These are phyloP conservation scores for Poeciliopsis occidentalis DNA, from an alignment of 2,113 vertebrate species.

Conservation along the genomic window DNA sequence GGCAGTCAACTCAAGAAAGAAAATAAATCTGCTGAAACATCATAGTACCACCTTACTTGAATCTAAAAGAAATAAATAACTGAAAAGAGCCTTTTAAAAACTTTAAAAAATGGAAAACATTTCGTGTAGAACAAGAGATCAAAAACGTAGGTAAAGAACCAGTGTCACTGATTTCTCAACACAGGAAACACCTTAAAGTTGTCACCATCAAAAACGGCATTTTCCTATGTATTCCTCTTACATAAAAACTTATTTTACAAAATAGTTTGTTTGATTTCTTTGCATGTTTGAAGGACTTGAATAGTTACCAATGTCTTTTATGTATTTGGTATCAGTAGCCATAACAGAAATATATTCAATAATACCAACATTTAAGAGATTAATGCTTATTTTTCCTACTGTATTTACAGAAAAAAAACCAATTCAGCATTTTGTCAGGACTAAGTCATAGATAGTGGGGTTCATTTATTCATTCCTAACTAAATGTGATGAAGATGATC, in stretches of 20 bases:
- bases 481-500: constrained; percentile 30
- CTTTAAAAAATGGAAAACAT: background rate
- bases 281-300: no score
- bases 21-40: background rate
- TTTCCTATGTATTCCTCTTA: background rate
- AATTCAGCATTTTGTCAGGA: background rate
- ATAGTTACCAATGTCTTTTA: no score
- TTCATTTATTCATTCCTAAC: background rate
- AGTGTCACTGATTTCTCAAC: no score
- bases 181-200: background rate
- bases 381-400: background rate
- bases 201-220: background rate
- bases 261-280: no score
- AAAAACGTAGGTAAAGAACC: background rate
- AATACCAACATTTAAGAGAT: background rate
- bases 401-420: constrained; percentile 19
- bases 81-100: background rate
- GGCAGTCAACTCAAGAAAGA: background rate
- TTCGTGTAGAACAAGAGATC: background rate
- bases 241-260: no score
- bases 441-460: constrained; percentile 8
- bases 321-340: no score
- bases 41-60: background rate
- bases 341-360: no score
- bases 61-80: background rate